A percentile compares a stretch with the other conserved stretches of the same genome.
These are phyloP conservation scores for Muscicapa striata DNA, from an alignment of 2,797 vertebrate species.

Conservation along the genomic window DNA sequence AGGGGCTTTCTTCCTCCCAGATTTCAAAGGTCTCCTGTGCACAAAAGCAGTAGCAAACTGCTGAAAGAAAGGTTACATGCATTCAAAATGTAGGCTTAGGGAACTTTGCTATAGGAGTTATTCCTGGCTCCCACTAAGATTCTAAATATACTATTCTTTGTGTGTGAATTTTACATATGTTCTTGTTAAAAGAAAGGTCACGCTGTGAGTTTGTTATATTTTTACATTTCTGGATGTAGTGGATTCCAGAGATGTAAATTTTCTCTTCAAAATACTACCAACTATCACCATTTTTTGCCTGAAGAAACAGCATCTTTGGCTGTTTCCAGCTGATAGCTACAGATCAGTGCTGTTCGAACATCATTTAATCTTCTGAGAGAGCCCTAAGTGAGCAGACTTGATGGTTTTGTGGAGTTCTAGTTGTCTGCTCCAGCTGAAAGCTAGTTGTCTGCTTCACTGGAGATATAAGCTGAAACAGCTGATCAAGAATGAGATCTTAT, in stretches of 20 bases:
- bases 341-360: conserved; percentile 59
- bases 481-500: conserved; percentile 55
- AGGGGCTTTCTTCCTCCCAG: neutral
- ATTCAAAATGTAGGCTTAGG: neutral
- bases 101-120: neutral
- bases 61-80: conserved; percentile 1
- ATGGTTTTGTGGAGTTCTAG: conserved; percentile 46
- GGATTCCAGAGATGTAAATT: conserved; percentile 22
- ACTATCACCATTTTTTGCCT: conserved; percentile 35
- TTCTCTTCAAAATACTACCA: neutral
- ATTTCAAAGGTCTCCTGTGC: conserved; percentile 30
- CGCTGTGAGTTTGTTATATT: neutral
- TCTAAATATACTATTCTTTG: conserved; percentile 8
- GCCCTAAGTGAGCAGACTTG: conserved; percentile 28
- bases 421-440: conserved; percentile 31
- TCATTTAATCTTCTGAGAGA: conserved; percentile 42
- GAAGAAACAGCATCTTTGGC: conserved; percentile 54
- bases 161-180: conserved; percentile 4
- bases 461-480: conserved; percentile 54
- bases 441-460: conserved; percentile 37
- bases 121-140: neutral
- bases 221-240: conserved; percentile 20
- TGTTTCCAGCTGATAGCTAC: conserved; percentile 69
- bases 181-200: conserved; percentile 47
- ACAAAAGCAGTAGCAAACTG: conserved; percentile 28